Percentiles rank a stretch among this genome's conserved stretches.
Evolutionary conservation across 2,113 vertebrate species (phyloP).

Genomic region (Garra rufa): DNA sequence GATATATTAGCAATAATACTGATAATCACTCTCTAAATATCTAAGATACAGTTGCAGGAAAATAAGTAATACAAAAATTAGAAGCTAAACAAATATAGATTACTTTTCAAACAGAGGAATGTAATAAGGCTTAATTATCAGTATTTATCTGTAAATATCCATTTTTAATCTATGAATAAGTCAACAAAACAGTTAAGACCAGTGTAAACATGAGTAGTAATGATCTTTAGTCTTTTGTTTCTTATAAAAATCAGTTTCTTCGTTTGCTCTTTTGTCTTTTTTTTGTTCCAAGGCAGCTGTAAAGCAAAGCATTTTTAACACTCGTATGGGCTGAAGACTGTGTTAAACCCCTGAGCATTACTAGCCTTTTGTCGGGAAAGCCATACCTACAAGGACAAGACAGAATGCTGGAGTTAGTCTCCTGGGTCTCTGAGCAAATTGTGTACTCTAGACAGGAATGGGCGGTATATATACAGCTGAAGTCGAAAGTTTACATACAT

Average conservation of each 20-base stretch:
- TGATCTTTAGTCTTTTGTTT: constrained; percentile 49
- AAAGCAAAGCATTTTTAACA: constrained; percentile 89
- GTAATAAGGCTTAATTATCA: constrained; percentile 45
- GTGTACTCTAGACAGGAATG: not conserved
- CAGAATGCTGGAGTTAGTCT: constrained; percentile 75
- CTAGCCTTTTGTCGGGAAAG: constrained; percentile 99
- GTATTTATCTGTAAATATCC: constrained; percentile 23
- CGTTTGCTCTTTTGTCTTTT: constrained; percentile 44
- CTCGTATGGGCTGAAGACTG: constrained; percentile 83
- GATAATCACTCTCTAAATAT: constrained; percentile 47
- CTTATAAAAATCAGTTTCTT: constrained; percentile 36
- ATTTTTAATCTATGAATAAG: constrained; percentile 16
- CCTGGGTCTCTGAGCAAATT: constrained; percentile 7
- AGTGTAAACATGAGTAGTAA: constrained; percentile 62
- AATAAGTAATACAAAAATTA: constrained; percentile 34
- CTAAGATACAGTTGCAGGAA: constrained; percentile 18
- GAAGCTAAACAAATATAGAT: constrained; percentile 29
- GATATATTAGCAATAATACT: constrained; percentile 50
- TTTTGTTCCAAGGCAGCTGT: constrained; percentile 76
- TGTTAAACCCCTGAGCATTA: constrained; percentile 87
- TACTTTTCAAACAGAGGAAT: constrained; percentile 43
- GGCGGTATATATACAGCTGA: not conserved
- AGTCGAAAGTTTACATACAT: too few species aligned
- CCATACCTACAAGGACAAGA: constrained; percentile 99
- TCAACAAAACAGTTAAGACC: constrained; percentile 51